Percentiles rank a stretch among this genome's conserved stretches.
Evolutionary conservation across 1,140 invertebrate genomes (phyloP).

Genomic region (Solenopsis invicta): DNA sequence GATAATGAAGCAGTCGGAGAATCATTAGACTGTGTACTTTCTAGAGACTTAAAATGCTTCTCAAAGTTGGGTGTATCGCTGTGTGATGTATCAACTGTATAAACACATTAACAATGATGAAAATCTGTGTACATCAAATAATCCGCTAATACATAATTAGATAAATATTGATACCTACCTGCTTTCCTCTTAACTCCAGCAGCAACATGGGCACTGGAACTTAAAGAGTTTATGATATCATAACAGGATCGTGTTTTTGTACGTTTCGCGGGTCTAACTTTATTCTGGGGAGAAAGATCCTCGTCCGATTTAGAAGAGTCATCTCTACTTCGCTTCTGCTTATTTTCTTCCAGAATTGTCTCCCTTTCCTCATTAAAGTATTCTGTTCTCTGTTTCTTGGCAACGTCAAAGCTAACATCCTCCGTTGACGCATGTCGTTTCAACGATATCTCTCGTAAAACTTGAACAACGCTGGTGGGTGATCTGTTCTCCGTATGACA

Average conservation of each 20-base stretch:
- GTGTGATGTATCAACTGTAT: constrained; percentile 81
- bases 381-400: constrained; percentile 84
- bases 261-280: constrained; percentile 82
- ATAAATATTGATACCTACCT: constrained; percentile 73
- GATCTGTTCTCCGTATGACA: constrained; percentile 58
- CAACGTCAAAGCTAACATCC: constrained; percentile 80
- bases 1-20: neutral
- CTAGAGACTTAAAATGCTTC: constrained; percentile 84
- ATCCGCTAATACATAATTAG: neutral
- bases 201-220: constrained; percentile 81
- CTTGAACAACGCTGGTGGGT: constrained; percentile 67
- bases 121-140: neutral
- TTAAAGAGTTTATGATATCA: constrained; percentile 84
- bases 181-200: constrained; percentile 85
- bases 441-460: constrained; percentile 82
- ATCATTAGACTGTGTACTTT: constrained; percentile 48
- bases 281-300: constrained; percentile 79
- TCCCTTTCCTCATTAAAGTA: constrained; percentile 79
- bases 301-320: constrained; percentile 83
- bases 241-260: constrained; percentile 85
- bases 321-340: constrained; percentile 83
- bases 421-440: constrained; percentile 85
- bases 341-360: constrained; percentile 81
- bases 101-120: neutral
- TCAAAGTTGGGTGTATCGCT: constrained; percentile 82